phyloP scores from a whole-genome alignment of 2,797 vertebrate genomes.

The Rhynchotus rufescens region DNA sequence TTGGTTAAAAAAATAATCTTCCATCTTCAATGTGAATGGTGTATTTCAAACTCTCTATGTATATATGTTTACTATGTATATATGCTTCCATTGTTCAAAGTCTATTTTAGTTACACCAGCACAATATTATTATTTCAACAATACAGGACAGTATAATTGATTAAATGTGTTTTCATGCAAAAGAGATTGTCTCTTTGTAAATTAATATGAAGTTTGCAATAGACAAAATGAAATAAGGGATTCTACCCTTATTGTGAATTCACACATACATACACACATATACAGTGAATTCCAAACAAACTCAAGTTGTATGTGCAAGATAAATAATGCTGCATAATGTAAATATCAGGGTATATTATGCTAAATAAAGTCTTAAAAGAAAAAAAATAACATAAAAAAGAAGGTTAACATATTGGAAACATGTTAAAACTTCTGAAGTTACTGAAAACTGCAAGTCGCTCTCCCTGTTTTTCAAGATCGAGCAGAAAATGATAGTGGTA shows the following conservation, averaged over 20 bases:
- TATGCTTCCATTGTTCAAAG: background rate
- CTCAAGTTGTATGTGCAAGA: background rate
- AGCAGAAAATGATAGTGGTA: background rate
- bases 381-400: background rate
- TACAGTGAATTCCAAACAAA: background rate
- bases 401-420: background rate
- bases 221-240: background rate
- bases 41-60: background rate
- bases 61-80: background rate
- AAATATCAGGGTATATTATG: background rate
- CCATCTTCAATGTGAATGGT: background rate
- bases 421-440: background rate
- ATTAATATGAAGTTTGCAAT: background rate
- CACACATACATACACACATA: too few species aligned
- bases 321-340: background rate
- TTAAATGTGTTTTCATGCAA: conserved; percentile 1
- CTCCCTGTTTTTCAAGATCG: background rate
- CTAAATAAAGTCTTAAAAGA: background rate
- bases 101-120: background rate
- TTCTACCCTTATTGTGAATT: background rate
- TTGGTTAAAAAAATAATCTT: background rate
- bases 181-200: background rate
- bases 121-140: background rate
- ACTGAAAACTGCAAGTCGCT: background rate
- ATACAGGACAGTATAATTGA: background rate